phyloP scores from a whole-genome alignment of 2,797 vertebrate genomes.

The Lycodopsis pacificus region DNA sequence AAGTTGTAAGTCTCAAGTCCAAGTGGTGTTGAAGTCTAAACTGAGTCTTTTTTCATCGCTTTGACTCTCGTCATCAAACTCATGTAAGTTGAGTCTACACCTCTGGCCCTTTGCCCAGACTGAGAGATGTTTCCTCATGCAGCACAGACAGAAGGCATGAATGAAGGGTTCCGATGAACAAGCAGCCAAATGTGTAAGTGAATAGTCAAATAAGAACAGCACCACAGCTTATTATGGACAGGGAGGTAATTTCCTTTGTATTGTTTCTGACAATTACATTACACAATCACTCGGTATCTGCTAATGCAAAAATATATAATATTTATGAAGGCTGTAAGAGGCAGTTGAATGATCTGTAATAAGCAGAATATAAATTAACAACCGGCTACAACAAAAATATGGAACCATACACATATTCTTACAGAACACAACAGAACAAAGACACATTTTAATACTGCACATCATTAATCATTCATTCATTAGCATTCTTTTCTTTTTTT shows the following conservation, averaged over 20 bases:
- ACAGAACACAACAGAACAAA: too few relatives aligned
- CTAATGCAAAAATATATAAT: neutral
- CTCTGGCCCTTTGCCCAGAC: conserved; percentile 7
- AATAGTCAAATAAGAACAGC: neutral
- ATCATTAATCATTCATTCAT: too few relatives aligned
- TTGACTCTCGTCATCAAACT: conserved; percentile 3
- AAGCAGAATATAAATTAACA: neutral
- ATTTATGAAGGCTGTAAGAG: neutral
- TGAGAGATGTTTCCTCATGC: neutral
- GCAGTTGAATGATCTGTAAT: neutral
- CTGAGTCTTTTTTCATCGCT: neutral
- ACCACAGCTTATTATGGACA: neutral
- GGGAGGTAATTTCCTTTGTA: neutral
- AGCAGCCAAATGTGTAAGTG: neutral
- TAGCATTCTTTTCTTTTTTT: too few relatives aligned
- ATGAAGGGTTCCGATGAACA: neutral
- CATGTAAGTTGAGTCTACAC: neutral
- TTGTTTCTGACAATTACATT: neutral
- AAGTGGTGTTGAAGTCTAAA: neutral
- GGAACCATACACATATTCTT: neutral
- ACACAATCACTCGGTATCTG: neutral
- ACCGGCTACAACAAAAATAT: neutral
- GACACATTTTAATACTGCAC: too few relatives aligned
- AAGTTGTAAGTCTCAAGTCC: neutral
- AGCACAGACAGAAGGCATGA: neutral